A percentile compares a stretch with the other conserved stretches of the same genome.
phyloP scores from a whole-genome alignment of 2,888 invertebrate species.

The Mantis religiosa region DNA sequence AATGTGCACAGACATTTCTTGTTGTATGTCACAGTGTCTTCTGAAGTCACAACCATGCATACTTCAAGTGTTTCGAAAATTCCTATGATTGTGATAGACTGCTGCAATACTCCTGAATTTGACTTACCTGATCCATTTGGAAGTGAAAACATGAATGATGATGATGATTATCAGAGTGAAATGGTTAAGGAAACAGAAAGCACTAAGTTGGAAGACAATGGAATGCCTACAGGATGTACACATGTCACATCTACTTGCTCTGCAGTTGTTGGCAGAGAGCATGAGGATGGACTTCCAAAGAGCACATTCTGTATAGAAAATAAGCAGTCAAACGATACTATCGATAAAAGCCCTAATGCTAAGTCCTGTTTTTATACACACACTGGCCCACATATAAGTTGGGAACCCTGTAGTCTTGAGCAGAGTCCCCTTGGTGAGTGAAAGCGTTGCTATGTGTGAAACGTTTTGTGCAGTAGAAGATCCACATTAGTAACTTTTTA shows the following conservation, averaged over 20 bases:
- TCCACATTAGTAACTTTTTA: background rate
- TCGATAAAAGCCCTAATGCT: background rate
- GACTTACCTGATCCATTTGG: background rate
- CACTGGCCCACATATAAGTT: slow-evolving; percentile 28
- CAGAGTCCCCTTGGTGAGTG: slow-evolving; percentile 36
- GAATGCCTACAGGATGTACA: background rate
- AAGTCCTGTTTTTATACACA: background rate
- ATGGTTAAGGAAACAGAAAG: background rate
- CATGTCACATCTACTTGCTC: background rate
- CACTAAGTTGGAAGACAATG: background rate
- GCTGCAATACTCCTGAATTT: slow-evolving; percentile 3
- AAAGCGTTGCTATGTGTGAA: background rate
- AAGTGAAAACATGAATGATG: background rate
- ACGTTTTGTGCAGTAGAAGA: background rate
- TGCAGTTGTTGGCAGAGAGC: background rate
- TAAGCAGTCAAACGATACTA: background rate
- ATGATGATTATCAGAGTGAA: background rate
- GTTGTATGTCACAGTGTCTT: slow-evolving; percentile 10
- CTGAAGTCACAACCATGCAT: background rate
- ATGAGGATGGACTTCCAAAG: background rate
- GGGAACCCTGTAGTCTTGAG: slow-evolving; percentile 36
- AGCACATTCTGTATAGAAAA: background rate
- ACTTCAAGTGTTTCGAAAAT: slow-evolving; percentile 1
- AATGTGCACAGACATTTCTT: slow-evolving; percentile 2
- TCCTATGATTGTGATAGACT: slow-evolving; percentile 9